Evolutionary conservation across 2,888 invertebrate species (phyloP), one percentile per base, ranked within the genome.

Genomic region (Steinernema hermaphroditum): DNA sequence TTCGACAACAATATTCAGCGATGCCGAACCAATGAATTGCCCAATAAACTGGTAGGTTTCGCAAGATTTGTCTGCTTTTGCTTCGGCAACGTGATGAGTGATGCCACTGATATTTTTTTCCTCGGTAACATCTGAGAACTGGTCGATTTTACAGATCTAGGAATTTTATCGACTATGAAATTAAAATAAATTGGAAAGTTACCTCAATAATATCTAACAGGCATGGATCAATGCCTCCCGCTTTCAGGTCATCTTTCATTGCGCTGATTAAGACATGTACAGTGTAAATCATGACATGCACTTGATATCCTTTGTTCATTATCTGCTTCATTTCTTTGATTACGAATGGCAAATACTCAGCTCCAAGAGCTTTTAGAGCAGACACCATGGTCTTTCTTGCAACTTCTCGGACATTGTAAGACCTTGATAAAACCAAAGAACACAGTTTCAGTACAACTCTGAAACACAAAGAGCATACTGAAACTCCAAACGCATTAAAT

Each of bases 341-440:
- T 27, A 96, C 88, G 81, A 91, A 89, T 8, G 91, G 90, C 75
- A 97, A 89, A 87, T 94, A 94, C 19, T 90, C 88, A 0, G 94
- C 91, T 0, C 96, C 96, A 9, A 98, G 90, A 0, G 93, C 91
- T 0, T 91, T 85, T 91, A 94, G 92, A 32, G 96, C 93, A 87
- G 94, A 93, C 80, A 93, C 92, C n/a, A 97, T 90, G n/a, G 93
- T 94, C 87, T 94, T 93, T 41, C 95, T 90, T 0, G 96, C 92
- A 0, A 91, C 89, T 85, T 92, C 91, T 50, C 96, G 90, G 1
- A 85, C 81, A 41, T 74, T 75, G 34, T 72, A 72, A n/a, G 84
- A 83, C 16, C 93, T 92, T 0, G 95, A 95, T 87, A 93, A 93
- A 74, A 97, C 88, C 87, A 96, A 94, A 0, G 92, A 92, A 84